Conservation (phyloP, 2,113 vertebrate genomes). For the Strix uralensis region DNA sequence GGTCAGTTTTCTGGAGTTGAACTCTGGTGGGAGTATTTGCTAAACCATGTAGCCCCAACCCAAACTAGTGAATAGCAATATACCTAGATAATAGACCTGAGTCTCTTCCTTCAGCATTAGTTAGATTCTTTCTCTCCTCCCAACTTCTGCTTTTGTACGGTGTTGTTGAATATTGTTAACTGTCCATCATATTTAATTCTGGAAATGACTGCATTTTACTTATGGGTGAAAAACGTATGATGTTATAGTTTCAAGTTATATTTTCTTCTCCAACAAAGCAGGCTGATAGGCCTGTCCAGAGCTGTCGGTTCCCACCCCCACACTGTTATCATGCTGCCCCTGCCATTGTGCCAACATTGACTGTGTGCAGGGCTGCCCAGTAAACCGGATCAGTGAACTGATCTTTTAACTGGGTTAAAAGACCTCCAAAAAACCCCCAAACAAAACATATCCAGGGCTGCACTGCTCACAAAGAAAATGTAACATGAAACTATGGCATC, state of each 20-base stretch:
- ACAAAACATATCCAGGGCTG: background rate
- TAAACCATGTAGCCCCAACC: background rate
- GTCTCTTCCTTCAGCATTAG: background rate
- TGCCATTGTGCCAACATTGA: background rate
- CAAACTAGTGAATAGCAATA: background rate
- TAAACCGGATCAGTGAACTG: background rate
- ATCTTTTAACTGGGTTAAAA: background rate
- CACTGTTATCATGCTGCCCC: background rate
- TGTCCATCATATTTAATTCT: background rate
- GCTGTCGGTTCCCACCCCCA: background rate
- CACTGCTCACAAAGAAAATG: background rate
- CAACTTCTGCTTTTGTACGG: background rate
- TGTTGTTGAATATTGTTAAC: background rate
- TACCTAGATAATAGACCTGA: background rate
- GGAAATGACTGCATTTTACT: background rate
- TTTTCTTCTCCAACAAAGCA: background rate
- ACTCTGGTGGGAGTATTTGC: background rate
- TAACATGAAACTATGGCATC: background rate
- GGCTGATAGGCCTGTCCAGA: background rate
- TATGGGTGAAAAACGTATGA: accelerated
- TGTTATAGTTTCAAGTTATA: background rate
- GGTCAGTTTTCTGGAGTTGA: background rate
- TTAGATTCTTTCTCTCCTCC: background rate
- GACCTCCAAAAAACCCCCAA: background rate
- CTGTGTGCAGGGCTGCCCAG: background rate